Base-by-base conservation (phyloP, 2,888 invertebrate genomes). In the Cepaea hortensis region DNA sequence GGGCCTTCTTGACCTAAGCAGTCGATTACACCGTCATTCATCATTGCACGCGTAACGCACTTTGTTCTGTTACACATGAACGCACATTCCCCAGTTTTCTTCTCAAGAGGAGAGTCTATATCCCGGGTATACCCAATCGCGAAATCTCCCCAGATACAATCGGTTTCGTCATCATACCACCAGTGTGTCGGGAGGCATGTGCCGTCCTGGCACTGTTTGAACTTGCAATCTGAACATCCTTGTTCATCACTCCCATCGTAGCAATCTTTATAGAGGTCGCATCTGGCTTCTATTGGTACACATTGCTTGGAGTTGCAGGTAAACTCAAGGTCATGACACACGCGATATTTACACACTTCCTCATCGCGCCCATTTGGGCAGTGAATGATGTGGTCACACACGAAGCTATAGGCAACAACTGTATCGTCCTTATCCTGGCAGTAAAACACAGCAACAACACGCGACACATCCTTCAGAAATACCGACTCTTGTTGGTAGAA, bases 61-160 rank as follows among this genome's bases (percentile, higher is more conserved):
- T 84, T 23, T 15, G 73, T 73, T 13, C 84, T 73, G 75, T 84
- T 84, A 46, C 84, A 84, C 50, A 84, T 61, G 62, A 84, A 84
- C 7, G 72, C 68, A 48, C 79, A 77, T n/a, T 76, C 70, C 15
- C n/a, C 23, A 3, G 62, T 65, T 2, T 18, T 65, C 11, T 18
- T 18, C 35, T 81, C 81, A 35, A 13, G 5, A 65, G 35, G 46
- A 18, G 46, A 4, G 81, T 81, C 81, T 13, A 65, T 20, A 82
- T 82, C 72, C 61, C 65, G 18, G 3, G 48, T 50, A 23, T 65
- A 82, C 5, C 50, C 72, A 9, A 1, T 5, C 7, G 50, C 18
- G 35, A 68, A 48, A 20, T 48, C 50, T 5, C 23, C n/a, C 50
- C 81, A 61, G 72, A 50, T 82, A 15, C 81, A 82, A n/a, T 82